These are phyloP conservation scores for Procambarus virginalis DNA, from an alignment of 1,140 invertebrate species.

Conservation along the genomic window DNA sequence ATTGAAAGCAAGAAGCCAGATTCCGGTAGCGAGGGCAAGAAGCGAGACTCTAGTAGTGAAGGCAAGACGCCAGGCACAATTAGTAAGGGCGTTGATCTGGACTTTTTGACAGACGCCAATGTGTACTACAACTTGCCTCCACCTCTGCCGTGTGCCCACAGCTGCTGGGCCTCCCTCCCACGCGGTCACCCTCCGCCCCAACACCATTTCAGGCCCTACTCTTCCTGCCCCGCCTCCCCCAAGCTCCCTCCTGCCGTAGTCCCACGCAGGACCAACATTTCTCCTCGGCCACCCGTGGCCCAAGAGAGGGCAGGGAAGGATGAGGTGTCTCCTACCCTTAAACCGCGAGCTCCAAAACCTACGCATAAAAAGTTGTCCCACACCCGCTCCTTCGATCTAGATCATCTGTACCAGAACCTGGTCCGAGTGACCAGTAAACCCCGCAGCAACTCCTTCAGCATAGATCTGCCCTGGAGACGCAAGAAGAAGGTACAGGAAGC, in stretches of 20 bases:
- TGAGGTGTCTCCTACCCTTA: not conserved
- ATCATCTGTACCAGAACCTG: constrained; percentile 53
- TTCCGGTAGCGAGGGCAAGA: no score
- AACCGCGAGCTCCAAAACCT: not conserved
- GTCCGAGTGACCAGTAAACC: constrained; percentile 49
- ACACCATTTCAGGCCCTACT: constrained; percentile 31
- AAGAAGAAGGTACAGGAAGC: constrained; percentile 39
- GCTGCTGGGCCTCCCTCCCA: constrained; percentile 40
- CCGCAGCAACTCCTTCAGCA: constrained; percentile 55
- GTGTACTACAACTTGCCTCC: constrained; percentile 58
- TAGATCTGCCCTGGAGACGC: constrained; percentile 50
- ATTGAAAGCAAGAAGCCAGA: no score
- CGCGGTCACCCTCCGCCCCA: constrained; percentile 23
- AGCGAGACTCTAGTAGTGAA: no score
- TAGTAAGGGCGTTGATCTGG: constrained; percentile 16
- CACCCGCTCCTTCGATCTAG: constrained; percentile 56
- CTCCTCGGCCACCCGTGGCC: not conserved
- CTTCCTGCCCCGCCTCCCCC: constrained; percentile 49
- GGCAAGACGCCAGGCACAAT: not conserved
- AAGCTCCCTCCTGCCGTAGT: constrained; percentile 19
- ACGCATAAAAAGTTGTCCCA: constrained; percentile 39
- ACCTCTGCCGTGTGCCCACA: constrained; percentile 5
- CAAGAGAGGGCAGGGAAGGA: not conserved
- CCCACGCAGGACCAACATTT: not conserved
- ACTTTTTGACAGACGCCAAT: constrained; percentile 53